These are phyloP conservation scores for Herminia tarsipennalis DNA, from an alignment of 2,888 invertebrate species.

Conservation along the genomic window DNA sequence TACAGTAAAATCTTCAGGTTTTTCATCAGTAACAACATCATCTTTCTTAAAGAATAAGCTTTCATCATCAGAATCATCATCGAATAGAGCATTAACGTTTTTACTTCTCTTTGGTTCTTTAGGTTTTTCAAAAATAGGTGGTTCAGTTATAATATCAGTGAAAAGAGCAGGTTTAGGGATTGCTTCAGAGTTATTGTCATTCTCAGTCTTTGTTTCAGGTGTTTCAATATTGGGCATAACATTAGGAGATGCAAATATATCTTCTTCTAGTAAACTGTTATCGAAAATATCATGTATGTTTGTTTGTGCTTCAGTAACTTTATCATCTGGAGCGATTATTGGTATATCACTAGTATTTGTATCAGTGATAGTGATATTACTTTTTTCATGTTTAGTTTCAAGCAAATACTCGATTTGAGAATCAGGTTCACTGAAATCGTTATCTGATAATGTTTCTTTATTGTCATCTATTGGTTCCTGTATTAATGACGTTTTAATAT, in stretches of 20 bases:
- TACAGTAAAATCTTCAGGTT: constrained; percentile 53
- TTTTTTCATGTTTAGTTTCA: neutral
- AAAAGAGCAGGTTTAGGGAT: constrained; percentile 27
- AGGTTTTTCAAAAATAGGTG: constrained; percentile 73
- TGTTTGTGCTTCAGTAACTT: neutral
- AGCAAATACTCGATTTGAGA: constrained; percentile 22
- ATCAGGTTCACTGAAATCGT: constrained; percentile 32
- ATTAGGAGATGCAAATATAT: constrained; percentile 18
- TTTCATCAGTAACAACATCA: constrained; percentile 65
- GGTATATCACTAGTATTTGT: neutral
- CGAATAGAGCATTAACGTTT: constrained; percentile 77
- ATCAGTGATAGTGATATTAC: neutral
- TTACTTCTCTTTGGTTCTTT: constrained; percentile 73
- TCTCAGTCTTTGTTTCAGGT: neutral
- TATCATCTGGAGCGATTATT: neutral
- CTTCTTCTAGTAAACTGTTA: constrained; percentile 18
- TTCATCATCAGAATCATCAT: constrained; percentile 81
- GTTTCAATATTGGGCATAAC: neutral
- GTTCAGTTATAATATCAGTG: constrained; percentile 62
- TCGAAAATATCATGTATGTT: constrained; percentile 27
- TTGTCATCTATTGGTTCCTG: constrained; percentile 1
- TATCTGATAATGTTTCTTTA: constrained; percentile 14
- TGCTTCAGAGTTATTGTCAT: constrained; percentile 1
- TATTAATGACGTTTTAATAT: neutral
- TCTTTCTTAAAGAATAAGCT: constrained; percentile 74